Base-by-base conservation (phyloP, 2,888 invertebrate species). In the Drymonia ruficornis region DNA sequence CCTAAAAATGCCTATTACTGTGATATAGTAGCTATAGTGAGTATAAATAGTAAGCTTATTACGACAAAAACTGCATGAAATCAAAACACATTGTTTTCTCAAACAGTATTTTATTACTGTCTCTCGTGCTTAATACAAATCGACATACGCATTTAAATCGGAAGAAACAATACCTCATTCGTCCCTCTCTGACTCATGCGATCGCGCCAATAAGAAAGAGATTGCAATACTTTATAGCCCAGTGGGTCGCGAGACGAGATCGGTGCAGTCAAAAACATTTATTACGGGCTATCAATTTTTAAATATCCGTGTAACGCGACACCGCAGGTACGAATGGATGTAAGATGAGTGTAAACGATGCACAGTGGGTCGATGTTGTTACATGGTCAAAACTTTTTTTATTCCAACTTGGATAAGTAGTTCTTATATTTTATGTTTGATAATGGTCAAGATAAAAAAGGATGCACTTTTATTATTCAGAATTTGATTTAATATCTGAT, bases 281-380 rank as follows among this genome's bases (percentile, higher is more conserved):
- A 87, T 88, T 84, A 90, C 87, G 77, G 70, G 72, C 87, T 84
- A 87, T 90, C 89, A 89, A 89, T 82, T 90, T 87, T 87, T 83
- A 76, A 84, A 83, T 83, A 83, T 75, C 70, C 83, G 70, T 89
- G 91, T 91, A 89, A 90, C 81, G 38, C 75, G 89, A 91, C 89
- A 90, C 91, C 83, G 61, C 65, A 63, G 61, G 68, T 70, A 81
- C 83, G 81, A 81, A 84, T 79, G 74, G 75, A 79, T 77, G 76
- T 74, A 60, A 74, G 76, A 83, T 80, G 77, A 69, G 74, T 74
- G 72, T 81, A 76, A 78, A 72, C 71, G 53, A 53, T 65, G 78
- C 81, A 84, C 85, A 81, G 85, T 86, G 86, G 77, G 69, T 64
- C 59, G 65, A 65, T 61, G 60, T 61, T 67, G 60, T 70, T 67